Percentiles rank a stretch among this genome's conserved stretches.
Conservation (phyloP, 2,797 vertebrate genomes). For the Galagoides demidoff region DNA sequence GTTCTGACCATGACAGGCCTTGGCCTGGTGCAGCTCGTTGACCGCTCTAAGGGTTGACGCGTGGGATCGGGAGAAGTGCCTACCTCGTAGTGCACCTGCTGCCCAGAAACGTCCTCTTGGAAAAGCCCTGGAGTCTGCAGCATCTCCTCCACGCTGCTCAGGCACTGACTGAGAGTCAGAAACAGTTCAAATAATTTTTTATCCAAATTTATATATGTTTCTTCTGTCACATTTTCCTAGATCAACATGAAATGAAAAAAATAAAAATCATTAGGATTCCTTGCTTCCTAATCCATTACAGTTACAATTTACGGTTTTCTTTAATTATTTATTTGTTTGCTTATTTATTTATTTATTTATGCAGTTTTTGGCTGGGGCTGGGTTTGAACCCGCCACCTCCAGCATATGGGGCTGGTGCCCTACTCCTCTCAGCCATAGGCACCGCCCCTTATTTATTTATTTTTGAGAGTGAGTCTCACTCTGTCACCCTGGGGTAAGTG, state of each 20-base stretch:
- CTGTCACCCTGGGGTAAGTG: too few species aligned
- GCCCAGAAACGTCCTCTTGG: slow-evolving; percentile 81
- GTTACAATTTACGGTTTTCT: background rate
- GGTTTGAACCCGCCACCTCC: too few species aligned
- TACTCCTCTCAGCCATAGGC: too few species aligned
- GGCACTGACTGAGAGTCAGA: slow-evolving; percentile 86
- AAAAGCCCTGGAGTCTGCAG: slow-evolving; percentile 83
- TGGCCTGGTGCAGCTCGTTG: accelerated
- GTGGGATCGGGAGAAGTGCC: accelerated
- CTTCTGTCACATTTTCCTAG: slow-evolving; percentile 85
- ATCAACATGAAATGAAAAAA: slow-evolving; percentile 54
- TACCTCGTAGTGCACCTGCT: slow-evolving; percentile 90
- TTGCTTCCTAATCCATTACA: background rate
- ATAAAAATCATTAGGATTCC: background rate
- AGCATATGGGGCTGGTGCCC: too few species aligned
- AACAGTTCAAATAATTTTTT: slow-evolving; percentile 91
- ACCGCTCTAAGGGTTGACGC: background rate
- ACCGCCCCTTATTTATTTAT: too few species aligned
- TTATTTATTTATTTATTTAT: too few species aligned
- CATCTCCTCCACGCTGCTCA: slow-evolving; percentile 88
- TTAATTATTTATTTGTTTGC: background rate
- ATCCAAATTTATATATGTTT: slow-evolving; percentile 84
- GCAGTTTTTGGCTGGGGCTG: too few species aligned
- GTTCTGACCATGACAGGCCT: background rate
- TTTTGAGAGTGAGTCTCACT: too few species aligned